These are phyloP conservation scores for Ascidia mentula DNA, from an alignment of 23 tunicate genomes.

Conservation along the genomic window DNA sequence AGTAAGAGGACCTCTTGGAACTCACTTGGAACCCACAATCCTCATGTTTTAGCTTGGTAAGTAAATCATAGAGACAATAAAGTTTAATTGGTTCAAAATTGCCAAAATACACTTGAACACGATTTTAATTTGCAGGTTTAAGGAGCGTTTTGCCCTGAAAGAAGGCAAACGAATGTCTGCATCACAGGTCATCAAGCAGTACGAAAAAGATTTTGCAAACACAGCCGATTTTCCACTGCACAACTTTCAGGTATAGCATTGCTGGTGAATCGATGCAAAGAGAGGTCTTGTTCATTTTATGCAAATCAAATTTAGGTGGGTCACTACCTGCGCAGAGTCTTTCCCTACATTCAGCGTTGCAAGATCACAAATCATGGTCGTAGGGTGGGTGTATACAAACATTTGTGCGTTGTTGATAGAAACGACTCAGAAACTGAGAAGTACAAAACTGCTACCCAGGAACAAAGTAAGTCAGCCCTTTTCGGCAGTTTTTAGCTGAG, in stretches of 20 bases:
- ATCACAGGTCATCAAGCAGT: conserved; percentile 38
- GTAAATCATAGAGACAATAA: too few relatives aligned
- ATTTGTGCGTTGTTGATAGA: conserved; percentile 29
- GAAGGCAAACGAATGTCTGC: conserved; percentile 56
- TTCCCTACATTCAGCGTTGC: conserved; percentile 69
- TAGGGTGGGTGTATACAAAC: conserved; percentile 80
- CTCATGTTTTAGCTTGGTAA: background rate
- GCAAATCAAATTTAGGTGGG: conserved; percentile 49
- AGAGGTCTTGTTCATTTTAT: background rate
- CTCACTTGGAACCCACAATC: background rate
- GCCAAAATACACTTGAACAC: too few relatives aligned
- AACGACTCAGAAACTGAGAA: background rate
- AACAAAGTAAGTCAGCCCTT: background rate
- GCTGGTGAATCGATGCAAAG: background rate
- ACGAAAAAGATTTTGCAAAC: conserved; percentile 36
- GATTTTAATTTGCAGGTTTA: conserved; percentile 38
- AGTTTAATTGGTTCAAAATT: too few relatives aligned
- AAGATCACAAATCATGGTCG: conserved; percentile 70
- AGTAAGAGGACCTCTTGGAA: background rate
- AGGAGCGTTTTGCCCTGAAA: conserved; percentile 31
- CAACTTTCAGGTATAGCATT: conserved; percentile 66
- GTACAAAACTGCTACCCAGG: too few relatives aligned
- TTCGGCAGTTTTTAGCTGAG: too few relatives aligned
- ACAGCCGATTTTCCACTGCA: conserved; percentile 27
- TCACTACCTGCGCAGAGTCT: conserved; percentile 51